Evolutionary conservation across 2,797 vertebrate species (phyloP), one percentile per base, ranked within the genome.

Genomic region (Megaceryle alcyon): DNA sequence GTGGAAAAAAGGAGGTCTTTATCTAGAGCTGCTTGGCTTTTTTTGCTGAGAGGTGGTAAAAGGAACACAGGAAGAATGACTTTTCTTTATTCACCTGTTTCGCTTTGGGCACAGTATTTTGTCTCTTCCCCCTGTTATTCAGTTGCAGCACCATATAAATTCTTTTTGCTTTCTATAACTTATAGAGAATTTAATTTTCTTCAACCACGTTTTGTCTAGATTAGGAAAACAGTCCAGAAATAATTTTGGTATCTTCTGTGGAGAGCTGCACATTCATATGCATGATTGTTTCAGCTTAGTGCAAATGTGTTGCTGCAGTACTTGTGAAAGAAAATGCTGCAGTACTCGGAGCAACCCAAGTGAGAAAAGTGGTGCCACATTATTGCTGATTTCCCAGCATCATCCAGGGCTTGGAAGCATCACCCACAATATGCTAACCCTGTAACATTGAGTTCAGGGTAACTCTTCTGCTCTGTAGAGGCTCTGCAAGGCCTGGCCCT

Each of bases 401-500:
- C 51, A 28, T 39, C 28, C 46, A 46, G 54, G 41, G 33, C 51
- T 79, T 69, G 28, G 22, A 16, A 41, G 26, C 35, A 51, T 44
- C 57, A 66, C 56, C 19, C 22, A 33, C 78, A 56, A 22, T 0
- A 0, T 54, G 29, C 39, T 46, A 48, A 12, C 18, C 23, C 3
- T 4, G 1, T 77, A 6, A 6, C 0, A 2, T 19, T 2, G 21
- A 14, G 64, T 29, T 69, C n/a, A 25, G 39, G 35, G 19, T 83
- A 59, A 66, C 53, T 54, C 5, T 54, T 46, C 9, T 51, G 5
- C 29, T 82, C 39, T 43, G 46, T 7, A 33, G 29, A 35, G 44
- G 35, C 25, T 57, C 54, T 66, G 0, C 0, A 2, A 39, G 22
- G n/a, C 12, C 26, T 26, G 2, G 4, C 12, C 46, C 44, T 14